phyloP scores from a whole-genome alignment of 2,888 invertebrate genomes.

The Heteropelma amictum region DNA sequence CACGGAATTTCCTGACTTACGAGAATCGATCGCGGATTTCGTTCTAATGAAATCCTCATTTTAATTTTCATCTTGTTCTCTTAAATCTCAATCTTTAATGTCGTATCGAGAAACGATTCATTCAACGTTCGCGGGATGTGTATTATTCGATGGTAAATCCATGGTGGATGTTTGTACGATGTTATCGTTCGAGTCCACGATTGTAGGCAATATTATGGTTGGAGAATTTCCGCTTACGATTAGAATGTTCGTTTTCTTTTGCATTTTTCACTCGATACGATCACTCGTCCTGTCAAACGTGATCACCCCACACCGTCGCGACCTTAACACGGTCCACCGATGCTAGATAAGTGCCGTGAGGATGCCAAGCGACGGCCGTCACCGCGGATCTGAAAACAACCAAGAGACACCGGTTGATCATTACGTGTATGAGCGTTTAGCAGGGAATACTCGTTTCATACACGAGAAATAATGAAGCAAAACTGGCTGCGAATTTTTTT shows the following conservation, averaged over 20 bases:
- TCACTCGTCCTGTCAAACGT: constrained; percentile 75
- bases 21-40: constrained; percentile 8
- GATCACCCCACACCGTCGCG: constrained; percentile 89
- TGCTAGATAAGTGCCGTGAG: constrained; percentile 88
- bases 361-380: constrained; percentile 93
- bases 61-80: background rate
- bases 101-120: constrained; percentile 9
- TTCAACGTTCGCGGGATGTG: background rate
- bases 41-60: background rate
- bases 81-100: background rate
- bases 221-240: constrained; percentile 45
- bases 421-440: background rate
- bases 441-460: background rate
- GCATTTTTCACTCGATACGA: constrained; percentile 57
- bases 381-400: constrained; percentile 85
- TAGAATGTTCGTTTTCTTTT: constrained; percentile 39
- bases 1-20: constrained; percentile 31
- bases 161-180: background rate
- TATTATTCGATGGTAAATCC: background rate
- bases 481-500: background rate
- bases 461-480: background rate
- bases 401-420: constrained; percentile 10
- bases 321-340: constrained; percentile 91
- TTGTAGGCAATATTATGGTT: background rate
- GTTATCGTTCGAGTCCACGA: background rate